Evolutionary conservation across 2,888 invertebrate species (phyloP).

Genomic region (Drosophila helvetica): DNA sequence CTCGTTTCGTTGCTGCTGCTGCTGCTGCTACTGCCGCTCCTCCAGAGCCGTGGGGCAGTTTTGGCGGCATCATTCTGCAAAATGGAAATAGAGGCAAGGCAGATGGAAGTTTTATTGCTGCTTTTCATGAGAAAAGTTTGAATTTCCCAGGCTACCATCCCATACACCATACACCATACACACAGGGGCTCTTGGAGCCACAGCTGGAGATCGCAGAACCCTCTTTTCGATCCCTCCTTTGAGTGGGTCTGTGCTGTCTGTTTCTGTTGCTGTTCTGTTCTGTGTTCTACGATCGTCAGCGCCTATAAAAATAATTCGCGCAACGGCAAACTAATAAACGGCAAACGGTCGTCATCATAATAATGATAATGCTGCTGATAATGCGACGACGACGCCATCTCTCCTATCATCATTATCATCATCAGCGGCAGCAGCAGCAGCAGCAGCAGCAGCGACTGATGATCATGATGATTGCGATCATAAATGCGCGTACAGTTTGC

Average conservation of each 20-base stretch:
- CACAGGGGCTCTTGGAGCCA: constrained; percentile 1
- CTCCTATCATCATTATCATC: constrained; percentile 29
- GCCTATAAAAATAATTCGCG: constrained; percentile 63
- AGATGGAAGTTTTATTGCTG: not conserved
- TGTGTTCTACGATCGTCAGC: constrained; percentile 37
- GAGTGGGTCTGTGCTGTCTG: no score
- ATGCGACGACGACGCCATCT: constrained; percentile 50
- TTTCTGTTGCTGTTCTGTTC: no score
- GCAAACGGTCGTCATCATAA: constrained; percentile 55
- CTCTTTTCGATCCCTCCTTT: not conserved
- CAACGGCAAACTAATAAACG: constrained; percentile 74
- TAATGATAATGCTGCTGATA: constrained; percentile 34
- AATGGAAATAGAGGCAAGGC: not conserved
- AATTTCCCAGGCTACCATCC: constrained; percentile 1
- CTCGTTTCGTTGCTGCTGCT: constrained; percentile 35
- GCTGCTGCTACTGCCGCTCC: constrained; percentile 26
- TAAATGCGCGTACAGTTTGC: constrained; percentile 78
- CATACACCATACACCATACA: no score
- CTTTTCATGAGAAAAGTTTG: not conserved
- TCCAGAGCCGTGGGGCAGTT: constrained; percentile 38
- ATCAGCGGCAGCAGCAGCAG: not conserved
- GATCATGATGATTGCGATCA: constrained; percentile 43
- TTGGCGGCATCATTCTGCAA: constrained; percentile 58
- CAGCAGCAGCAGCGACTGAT: not conserved
- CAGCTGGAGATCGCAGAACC: constrained; percentile 28